These are phyloP conservation scores for Struthidea cinerea DNA, from an alignment of 2,113 vertebrate genomes.

Conservation along the genomic window DNA sequence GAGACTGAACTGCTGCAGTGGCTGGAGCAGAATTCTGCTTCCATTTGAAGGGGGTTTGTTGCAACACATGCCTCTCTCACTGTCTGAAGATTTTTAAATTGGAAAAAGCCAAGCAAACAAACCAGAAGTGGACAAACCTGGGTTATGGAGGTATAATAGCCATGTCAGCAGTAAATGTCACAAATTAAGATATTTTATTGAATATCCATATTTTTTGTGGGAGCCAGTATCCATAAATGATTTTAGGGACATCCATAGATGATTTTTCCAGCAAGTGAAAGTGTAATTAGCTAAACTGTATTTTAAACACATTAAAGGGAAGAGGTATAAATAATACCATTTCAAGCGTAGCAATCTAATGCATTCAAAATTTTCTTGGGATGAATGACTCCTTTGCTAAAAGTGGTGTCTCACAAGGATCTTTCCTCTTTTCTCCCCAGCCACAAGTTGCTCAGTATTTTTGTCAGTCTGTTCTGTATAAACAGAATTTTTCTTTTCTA, in stretches of 20 bases:
- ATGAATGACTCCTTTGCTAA: background rate
- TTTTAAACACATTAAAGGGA: background rate
- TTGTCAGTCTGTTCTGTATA: background rate
- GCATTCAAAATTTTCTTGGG: background rate
- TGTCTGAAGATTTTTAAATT: background rate
- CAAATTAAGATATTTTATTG: background rate
- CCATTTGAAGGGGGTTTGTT: background rate
- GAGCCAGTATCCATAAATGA: constrained; percentile 12
- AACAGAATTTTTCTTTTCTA: background rate
- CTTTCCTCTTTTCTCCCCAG: background rate
- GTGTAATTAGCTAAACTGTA: constrained; percentile 18
- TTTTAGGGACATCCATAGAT: constrained; percentile 30
- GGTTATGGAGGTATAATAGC: background rate
- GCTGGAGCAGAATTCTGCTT: background rate
- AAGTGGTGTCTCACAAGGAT: background rate
- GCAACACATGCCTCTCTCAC: background rate
- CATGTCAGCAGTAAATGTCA: background rate
- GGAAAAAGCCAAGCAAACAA: background rate
- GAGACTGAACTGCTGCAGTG: background rate
- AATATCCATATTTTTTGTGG: background rate
- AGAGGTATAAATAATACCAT: background rate
- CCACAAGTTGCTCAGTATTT: background rate
- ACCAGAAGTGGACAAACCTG: background rate
- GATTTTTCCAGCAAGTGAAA: constrained; percentile 43
- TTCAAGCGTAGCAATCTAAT: background rate